Conservation (phyloP, 2,797 vertebrate genomes). For the Apogon talboti region DNA sequence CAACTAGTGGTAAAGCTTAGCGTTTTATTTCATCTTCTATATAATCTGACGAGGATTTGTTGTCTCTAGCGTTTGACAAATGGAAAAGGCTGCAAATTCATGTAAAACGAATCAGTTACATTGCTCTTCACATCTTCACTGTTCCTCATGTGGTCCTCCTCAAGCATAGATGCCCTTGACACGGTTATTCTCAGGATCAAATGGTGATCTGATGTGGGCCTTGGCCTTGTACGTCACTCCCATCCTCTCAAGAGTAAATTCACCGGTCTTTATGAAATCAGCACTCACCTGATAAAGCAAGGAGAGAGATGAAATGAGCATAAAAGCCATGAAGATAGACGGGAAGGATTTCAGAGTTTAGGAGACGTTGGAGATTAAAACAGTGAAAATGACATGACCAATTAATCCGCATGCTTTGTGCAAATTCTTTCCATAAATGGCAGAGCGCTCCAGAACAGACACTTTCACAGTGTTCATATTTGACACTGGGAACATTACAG, state of each 20-base stretch:
- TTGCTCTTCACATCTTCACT: constrained; percentile 7
- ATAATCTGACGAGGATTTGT: constrained; percentile 15
- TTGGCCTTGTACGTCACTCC: constrained; percentile 87
- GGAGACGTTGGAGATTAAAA: constrained; percentile 22
- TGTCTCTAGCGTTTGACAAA: constrained; percentile 1
- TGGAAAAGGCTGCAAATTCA: constrained; percentile 6
- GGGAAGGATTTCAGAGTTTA: background rate
- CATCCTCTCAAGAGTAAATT: constrained; percentile 94
- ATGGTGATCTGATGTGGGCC: constrained; percentile 92
- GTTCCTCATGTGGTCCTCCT: constrained; percentile 25
- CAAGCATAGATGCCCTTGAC: constrained; percentile 90
- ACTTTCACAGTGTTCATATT: constrained; percentile 37
- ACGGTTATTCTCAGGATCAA: constrained; percentile 93
- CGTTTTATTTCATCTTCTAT: constrained; percentile 10
- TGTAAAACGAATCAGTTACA: constrained; percentile 12
- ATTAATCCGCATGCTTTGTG: constrained; percentile 29
- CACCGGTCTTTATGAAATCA: constrained; percentile 90
- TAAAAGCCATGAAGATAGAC: background rate
- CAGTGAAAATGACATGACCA: constrained; percentile 32
- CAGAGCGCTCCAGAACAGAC: constrained; percentile 20
- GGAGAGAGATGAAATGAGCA: background rate
- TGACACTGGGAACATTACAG: constrained; percentile 28
- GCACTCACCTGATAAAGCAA: constrained; percentile 82
- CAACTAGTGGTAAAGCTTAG: background rate
- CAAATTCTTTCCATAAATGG: constrained; percentile 16